These are phyloP conservation scores for Leptinotarsa defecta DNA, from an alignment of 1,140 invertebrate species.

Conservation along the genomic window DNA sequence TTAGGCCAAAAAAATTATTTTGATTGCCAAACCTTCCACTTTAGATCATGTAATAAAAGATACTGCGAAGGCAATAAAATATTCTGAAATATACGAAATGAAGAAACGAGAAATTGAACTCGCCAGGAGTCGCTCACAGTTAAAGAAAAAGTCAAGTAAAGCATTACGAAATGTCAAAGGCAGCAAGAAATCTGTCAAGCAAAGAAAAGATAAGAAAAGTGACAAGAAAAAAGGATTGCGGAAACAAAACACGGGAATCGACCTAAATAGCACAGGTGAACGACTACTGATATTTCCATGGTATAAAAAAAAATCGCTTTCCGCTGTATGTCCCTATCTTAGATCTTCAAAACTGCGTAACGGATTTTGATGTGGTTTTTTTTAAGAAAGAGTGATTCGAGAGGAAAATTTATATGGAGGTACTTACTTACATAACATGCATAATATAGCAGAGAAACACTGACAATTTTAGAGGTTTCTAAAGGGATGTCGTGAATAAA, in stretches of 20 bases:
- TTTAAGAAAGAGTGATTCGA: too few relatives aligned
- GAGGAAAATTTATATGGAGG: too few relatives aligned
- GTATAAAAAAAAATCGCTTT: too few relatives aligned
- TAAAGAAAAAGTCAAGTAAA: constrained; percentile 27
- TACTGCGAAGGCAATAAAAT: constrained; percentile 38
- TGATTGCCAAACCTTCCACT: constrained; percentile 40
- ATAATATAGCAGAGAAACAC: too few relatives aligned
- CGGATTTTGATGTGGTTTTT: too few relatives aligned
- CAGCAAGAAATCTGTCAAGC: constrained; percentile 23
- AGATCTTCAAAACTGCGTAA: too few relatives aligned
- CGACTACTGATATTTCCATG: too few relatives aligned
- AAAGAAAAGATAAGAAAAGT: constrained; percentile 31
- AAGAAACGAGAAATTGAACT: constrained; percentile 31
- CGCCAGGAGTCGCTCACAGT: constrained; percentile 7
- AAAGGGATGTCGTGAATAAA: too few relatives aligned
- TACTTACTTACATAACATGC: too few relatives aligned
- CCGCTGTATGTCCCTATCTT: too few relatives aligned
- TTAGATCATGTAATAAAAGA: constrained; percentile 39
- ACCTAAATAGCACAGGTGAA: not conserved
- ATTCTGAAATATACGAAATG: constrained; percentile 35
- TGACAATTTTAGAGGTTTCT: too few relatives aligned
- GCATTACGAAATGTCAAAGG: constrained; percentile 20
- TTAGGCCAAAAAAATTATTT: constrained; percentile 38
- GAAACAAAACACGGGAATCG: not conserved
- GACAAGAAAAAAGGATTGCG: not conserved